These are phyloP conservation scores for Solea solea DNA, from an alignment of 2,113 vertebrate genomes.

Conservation along the genomic window DNA sequence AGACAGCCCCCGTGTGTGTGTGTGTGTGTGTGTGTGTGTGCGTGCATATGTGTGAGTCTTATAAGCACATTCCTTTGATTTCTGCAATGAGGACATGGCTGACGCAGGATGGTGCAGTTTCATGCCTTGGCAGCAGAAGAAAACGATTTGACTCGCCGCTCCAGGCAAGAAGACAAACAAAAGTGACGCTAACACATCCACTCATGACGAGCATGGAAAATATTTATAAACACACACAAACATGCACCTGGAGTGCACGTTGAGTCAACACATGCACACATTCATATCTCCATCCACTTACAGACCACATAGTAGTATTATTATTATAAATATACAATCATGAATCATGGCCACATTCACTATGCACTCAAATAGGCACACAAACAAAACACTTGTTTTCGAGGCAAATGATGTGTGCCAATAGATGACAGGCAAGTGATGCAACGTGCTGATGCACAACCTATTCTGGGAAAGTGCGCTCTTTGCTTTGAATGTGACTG, in stretches of 20 bases:
- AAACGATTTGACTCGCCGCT: conserved; percentile 27
- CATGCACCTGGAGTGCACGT: neutral
- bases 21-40: neutral
- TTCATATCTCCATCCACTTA: neutral
- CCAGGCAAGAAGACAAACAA: conserved; percentile 33
- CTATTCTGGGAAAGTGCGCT: conserved; percentile 46
- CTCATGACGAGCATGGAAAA: conserved; percentile 9
- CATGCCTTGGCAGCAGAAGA: conserved; percentile 22
- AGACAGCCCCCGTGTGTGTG: conserved; percentile 15
- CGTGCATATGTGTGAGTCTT: conserved; percentile 2
- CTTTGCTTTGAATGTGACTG: conserved; percentile 34
- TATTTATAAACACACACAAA: conserved; percentile 6
- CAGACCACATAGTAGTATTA: no score
- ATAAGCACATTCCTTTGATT: conserved; percentile 40
- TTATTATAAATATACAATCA: neutral
- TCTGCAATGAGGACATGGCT: conserved; percentile 19
- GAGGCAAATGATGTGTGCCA: conserved; percentile 38
- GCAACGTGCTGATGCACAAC: conserved; percentile 52
- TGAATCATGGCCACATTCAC: neutral
- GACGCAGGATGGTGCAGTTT: conserved; percentile 40
- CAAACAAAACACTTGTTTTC: conserved; percentile 26
- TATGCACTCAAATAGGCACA: neutral
- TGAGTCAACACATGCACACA: conserved; percentile 8
- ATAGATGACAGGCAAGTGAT: conserved; percentile 45
- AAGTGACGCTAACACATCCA: conserved; percentile 25